These are phyloP conservation scores for Cetonia aurata DNA, from an alignment of 2,888 invertebrate genomes.

Conservation along the genomic window DNA sequence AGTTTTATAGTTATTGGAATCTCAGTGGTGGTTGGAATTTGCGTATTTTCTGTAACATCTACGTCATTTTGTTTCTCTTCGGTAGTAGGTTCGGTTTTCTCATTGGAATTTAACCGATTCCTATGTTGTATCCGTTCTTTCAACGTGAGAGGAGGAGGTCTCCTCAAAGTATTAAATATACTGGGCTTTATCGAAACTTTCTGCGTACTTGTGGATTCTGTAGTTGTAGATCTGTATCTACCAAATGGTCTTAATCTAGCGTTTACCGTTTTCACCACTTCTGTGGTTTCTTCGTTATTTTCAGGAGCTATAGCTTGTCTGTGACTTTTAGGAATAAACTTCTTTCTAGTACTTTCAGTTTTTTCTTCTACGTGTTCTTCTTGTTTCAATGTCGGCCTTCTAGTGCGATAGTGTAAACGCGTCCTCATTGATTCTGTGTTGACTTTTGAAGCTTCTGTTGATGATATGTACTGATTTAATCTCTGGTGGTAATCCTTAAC, in stretches of 20 bases:
- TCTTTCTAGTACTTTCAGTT: constrained; percentile 64
- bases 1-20: constrained; percentile 29
- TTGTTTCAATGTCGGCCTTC: constrained; percentile 64
- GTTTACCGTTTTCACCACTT: constrained; percentile 33
- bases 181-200: constrained; percentile 63
- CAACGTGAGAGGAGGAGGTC: constrained; percentile 59
- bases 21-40: constrained; percentile 29
- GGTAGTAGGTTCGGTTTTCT: constrained; percentile 42
- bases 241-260: constrained; percentile 62
- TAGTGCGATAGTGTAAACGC: constrained; percentile 68
- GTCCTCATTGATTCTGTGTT: constrained; percentile 60
- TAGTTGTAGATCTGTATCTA: constrained; percentile 59
- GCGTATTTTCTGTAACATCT: constrained; percentile 40
- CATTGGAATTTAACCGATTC: constrained; percentile 49
- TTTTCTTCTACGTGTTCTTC: constrained; percentile 63
- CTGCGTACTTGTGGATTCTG: constrained; percentile 55
- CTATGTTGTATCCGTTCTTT: constrained; percentile 58
- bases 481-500: constrained; percentile 82
- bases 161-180: constrained; percentile 59
- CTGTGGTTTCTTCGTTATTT: constrained; percentile 26
- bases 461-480: constrained; percentile 70
- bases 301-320: constrained; percentile 51
- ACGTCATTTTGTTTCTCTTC: constrained; percentile 49
- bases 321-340: constrained; percentile 64
- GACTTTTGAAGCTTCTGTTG: constrained; percentile 60